These are phyloP conservation scores for Malurus alboscapulatus DNA, from an alignment of 2,113 vertebrate genomes.

Conservation along the genomic window DNA sequence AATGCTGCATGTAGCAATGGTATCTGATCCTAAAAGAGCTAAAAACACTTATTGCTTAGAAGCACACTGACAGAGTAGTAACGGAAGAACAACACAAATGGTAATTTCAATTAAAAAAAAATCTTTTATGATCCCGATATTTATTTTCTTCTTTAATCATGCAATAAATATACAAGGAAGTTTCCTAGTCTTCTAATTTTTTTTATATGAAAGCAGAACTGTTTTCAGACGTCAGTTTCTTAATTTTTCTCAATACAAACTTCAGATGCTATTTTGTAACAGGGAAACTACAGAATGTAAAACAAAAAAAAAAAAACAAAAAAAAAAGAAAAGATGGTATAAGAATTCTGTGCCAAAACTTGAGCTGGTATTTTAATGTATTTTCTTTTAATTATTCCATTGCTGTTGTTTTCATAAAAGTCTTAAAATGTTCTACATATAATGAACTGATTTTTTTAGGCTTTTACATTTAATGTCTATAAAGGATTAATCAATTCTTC, in stretches of 20 bases:
- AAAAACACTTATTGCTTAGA: background rate
- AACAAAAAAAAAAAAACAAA: background rate
- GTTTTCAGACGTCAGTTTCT: background rate
- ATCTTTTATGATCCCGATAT: background rate
- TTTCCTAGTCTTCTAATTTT: background rate
- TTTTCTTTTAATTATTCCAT: background rate
- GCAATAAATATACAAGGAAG: background rate
- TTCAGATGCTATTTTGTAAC: background rate
- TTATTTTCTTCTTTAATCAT: background rate
- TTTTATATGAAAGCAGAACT: background rate
- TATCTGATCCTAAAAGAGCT: background rate
- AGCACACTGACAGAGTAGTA: background rate
- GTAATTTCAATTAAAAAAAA: background rate
- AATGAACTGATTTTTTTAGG: background rate
- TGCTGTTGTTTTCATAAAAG: background rate
- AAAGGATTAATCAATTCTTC: background rate
- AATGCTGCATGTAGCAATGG: background rate
- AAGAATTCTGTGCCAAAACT: background rate
- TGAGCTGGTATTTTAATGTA: background rate
- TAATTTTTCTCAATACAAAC: background rate
- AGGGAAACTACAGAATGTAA: background rate
- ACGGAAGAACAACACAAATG: background rate
- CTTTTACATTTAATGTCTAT: background rate
- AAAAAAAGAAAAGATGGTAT: background rate
- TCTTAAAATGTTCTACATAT: rapidly evolving